A percentile compares a stretch with the other conserved stretches of the same genome.
phyloP scores from a whole-genome alignment of 2,113 vertebrate genomes.

The Oreotrochilus melanogaster region DNA sequence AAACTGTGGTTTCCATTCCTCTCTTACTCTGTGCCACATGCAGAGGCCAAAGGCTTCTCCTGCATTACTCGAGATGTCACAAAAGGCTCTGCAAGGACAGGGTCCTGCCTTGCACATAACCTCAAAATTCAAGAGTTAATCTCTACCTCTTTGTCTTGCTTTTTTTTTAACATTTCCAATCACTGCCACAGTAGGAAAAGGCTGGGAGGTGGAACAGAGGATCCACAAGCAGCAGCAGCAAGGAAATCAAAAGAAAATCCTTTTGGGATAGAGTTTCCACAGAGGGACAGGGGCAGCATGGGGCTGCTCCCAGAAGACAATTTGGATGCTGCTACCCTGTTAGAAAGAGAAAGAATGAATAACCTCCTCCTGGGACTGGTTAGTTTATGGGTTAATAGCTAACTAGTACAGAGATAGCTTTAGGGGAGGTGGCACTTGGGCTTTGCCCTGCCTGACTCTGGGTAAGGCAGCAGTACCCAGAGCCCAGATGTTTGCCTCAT shows the following conservation, averaged over 20 bases:
- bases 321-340: neutral
- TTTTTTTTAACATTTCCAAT: neutral
- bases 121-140: neutral
- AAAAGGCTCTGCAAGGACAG: neutral
- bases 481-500: neutral
- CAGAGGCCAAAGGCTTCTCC: neutral
- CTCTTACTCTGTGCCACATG: neutral
- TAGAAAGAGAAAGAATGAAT: neutral
- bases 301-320: neutral
- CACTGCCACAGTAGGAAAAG: neutral
- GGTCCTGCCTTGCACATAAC: rapidly evolving
- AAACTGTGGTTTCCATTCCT: neutral
- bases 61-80: neutral
- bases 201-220: neutral
- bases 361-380: neutral
- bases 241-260: neutral
- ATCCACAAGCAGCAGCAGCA: neutral
- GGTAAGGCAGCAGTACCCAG: neutral
- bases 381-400: neutral
- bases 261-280: rapidly evolving
- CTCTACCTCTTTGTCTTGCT: neutral
- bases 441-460: neutral
- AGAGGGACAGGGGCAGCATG: neutral
- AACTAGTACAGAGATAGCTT: neutral
- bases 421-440: neutral